Conservation (phyloP, 2,797 vertebrate species). For the Babyrousa celebensis region DNA sequence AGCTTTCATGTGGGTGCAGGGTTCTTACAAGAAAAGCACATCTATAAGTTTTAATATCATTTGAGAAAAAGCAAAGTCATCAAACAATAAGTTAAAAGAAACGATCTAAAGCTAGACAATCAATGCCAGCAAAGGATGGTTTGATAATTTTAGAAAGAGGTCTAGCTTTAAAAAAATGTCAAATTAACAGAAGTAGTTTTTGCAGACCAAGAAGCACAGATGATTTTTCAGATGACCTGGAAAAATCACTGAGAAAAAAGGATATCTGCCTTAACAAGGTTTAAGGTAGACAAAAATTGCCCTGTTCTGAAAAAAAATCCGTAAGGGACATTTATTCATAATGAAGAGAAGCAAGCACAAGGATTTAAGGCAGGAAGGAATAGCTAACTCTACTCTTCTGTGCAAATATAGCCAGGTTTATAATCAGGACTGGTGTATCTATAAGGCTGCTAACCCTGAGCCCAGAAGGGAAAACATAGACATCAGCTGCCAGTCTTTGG, state of each 20-base stretch:
- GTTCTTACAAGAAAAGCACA: neutral
- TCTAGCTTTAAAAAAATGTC: neutral
- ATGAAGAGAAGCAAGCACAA: neutral
- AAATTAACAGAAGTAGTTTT: neutral
- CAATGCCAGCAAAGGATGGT: neutral
- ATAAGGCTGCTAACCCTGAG: neutral
- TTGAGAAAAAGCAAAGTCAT: neutral
- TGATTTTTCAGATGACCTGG: neutral
- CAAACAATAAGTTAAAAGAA: neutral
- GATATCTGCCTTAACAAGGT: neutral
- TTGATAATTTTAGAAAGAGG: neutral
- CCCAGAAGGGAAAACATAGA: neutral
- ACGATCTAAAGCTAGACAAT: neutral
- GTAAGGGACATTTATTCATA: neutral
- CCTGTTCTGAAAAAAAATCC: neutral
- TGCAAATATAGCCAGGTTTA: neutral
- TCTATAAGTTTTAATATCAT: neutral
- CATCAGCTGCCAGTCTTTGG: neutral
- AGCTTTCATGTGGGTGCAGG: neutral
- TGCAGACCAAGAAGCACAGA: neutral
- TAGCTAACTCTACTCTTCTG: neutral
- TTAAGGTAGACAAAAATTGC: neutral
- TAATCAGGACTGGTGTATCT: neutral
- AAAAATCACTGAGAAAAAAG: neutral
- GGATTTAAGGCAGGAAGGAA: neutral